Base-by-base conservation (phyloP, 2,113 vertebrate genomes). In the Ciconia boyciana region DNA sequence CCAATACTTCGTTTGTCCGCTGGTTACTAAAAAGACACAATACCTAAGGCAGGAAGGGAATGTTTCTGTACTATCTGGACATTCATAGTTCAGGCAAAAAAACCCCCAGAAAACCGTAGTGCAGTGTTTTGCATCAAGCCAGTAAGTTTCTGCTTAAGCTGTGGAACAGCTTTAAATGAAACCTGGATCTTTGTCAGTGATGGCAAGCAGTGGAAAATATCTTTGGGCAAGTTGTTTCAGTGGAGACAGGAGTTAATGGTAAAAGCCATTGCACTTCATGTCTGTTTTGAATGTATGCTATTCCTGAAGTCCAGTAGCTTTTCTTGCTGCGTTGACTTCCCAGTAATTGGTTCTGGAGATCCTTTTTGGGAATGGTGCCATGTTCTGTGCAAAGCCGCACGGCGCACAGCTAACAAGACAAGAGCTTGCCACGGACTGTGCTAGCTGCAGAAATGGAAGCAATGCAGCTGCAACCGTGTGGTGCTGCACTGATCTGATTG, bases 321-420 rank as follows among this genome's bases (percentile, higher is more conserved):
- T 79, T 79, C 34, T 64, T 0, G 2, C 19, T 60, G 61, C 10
- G 5, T 72, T 85, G 71, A 8, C 36, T 65, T 65, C 52, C 36
- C 19, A 14, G 43, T 52, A 52, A 4, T 10, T 48, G 41, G 32
- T 71, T 83, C 19, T 70, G 46, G 89, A 79, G 85, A 65, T 43
- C 8, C 12, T 20, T 64, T 62, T 34, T 34, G 77, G 70, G 43
- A 39, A 19, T 6, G n/a, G 32, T 64, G 43, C 70, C 43, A 4
- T 4, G 31, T 39, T 34, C 29, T 7, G 54, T 80, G 55, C 78
- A 21, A 44, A 65, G 72, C 19, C 1, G 0, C 22, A 4, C 0
- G 5, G 58, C 16, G 2, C 31, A 3, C 55, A 26, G 66, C 36
- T 51, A 3, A 8, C 0, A 1, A 19, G 32, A 51, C 0, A 1